Conservation (phyloP, 1,140 invertebrate genomes). For the Caenorhabditis briggsae region DNA sequence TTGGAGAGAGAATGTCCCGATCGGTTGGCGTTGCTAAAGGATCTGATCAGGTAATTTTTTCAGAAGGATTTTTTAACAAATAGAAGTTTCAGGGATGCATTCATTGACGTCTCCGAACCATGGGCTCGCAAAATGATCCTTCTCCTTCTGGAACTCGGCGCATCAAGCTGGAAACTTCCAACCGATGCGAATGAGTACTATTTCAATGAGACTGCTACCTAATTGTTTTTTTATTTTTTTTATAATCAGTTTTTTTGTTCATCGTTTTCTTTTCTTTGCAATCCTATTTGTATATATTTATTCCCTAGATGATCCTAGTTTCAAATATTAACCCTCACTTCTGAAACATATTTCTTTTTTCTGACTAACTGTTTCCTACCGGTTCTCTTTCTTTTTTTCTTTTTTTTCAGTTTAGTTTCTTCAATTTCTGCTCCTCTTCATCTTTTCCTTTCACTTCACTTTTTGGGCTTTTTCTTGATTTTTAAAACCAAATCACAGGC, state of each 20-base stretch:
- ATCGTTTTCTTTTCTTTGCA: background rate
- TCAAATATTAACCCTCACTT: background rate
- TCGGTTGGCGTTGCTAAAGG: constrained; percentile 68
- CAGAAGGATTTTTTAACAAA: background rate
- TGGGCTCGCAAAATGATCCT: constrained; percentile 77
- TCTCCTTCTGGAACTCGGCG: constrained; percentile 73
- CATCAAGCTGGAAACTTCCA: constrained; percentile 71
- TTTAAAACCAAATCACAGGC: background rate
- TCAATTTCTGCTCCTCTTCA: background rate
- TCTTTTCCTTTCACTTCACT: constrained; percentile 31
- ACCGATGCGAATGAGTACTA: constrained; percentile 76
- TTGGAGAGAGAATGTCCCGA: constrained; percentile 74
- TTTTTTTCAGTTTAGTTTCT: background rate
- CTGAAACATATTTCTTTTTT: constrained; percentile 38
- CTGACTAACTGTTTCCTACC: constrained; percentile 5
- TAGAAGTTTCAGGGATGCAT: constrained; percentile 68
- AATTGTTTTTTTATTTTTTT: background rate
- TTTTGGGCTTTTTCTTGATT: background rate
- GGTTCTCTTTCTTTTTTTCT: background rate
- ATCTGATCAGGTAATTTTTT: constrained; percentile 65
- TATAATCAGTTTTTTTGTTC: background rate
- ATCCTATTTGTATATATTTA: constrained; percentile 53
- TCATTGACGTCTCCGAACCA: constrained; percentile 72
- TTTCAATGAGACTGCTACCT: constrained; percentile 70
- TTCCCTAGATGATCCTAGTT: background rate